These are phyloP conservation scores for Trachops cirrhosus DNA, from an alignment of 2,797 vertebrate genomes.

Conservation along the genomic window DNA sequence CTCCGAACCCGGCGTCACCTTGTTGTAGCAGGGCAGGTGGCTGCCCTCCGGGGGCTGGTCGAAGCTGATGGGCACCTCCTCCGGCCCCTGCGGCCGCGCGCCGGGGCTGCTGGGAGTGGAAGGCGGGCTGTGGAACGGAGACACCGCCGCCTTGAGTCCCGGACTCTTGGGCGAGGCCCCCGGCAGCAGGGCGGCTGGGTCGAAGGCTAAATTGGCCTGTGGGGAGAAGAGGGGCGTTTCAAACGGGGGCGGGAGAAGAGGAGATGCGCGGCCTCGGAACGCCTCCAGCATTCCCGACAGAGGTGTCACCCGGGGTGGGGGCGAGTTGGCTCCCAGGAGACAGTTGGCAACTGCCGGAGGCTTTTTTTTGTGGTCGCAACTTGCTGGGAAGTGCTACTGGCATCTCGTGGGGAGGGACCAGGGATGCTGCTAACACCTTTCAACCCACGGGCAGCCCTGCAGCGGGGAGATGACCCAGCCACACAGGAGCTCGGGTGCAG, in stretches of 20 bases:
- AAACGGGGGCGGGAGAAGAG: fast-evolving
- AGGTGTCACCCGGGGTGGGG: not conserved
- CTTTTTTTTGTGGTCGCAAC: not conserved
- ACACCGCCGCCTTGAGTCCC: conserved; percentile 81
- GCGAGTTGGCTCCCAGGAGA: not conserved
- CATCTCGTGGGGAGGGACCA: not conserved
- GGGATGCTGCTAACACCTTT: too few species aligned
- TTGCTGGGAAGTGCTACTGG: not conserved
- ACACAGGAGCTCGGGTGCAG: not conserved
- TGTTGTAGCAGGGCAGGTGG: conserved; percentile 84
- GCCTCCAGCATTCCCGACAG: not conserved
- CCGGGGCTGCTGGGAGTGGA: conserved; percentile 84
- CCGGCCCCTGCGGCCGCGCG: conserved; percentile 54
- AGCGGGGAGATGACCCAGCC: not conserved
- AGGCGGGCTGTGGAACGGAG: conserved; percentile 83
- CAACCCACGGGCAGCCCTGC: not conserved
- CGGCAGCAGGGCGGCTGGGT: conserved; percentile 81
- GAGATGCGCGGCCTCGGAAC: not conserved
- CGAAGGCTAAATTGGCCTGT: conserved; percentile 85
- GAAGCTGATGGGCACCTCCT: conserved; percentile 81
- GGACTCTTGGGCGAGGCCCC: conserved; percentile 85
- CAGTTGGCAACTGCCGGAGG: not conserved
- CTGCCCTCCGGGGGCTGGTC: conserved; percentile 84
- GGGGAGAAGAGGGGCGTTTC: conserved; percentile 25
- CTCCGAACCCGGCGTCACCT: conserved; percentile 71